Base-by-base conservation (phyloP, 2,797 vertebrate species). In the Brotula barbata region DNA sequence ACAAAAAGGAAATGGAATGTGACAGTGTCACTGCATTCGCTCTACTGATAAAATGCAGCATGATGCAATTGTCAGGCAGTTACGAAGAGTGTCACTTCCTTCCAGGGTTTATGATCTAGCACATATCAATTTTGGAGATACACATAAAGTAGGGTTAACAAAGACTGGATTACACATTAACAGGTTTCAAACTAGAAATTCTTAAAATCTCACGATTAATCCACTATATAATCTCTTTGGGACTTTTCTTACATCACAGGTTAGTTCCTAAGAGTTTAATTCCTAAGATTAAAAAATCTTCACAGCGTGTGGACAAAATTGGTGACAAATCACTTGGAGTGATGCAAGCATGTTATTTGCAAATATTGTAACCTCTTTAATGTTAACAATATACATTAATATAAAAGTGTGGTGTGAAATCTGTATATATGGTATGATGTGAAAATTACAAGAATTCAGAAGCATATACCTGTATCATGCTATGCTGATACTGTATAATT, bases 151-250 rank as follows among this genome's bases (percentile, higher is more conserved):
- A 13, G n/a, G 41, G 43, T 62, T 36, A 52, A 42, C 22, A 51
- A 41, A 28, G 49, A 33, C 34, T 20, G 41, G 49, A 68, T 39
- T 51, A 28, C 25, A 66, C 31, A 51, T 19, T 61, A 57, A 55
- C 22, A 57, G 58, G 51, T 41, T 5, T 7, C 52, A 34, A 71
- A 67, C 64, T 20, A 61, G 68, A 46, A 25, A 69, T 40, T 71
- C 73, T 64, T 6, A 1, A 0, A 67, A 44, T 40, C 71, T 57
- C 50, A 40, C 62, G 71, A 76, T 73, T 72, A 82, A 85, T 81
- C 78, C 77, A 71, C 52, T 36, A 50, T 71, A 59, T 80, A 84
- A 84, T 84, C 74, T 33, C 80, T 77, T 61, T 60, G 80, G 71
- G 68, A 69, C 78, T 57, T 43, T 63, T 52, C 62, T 71, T 45